Percentiles rank a stretch among this genome's conserved stretches.
These are phyloP conservation scores for Dicentrarchus labrax DNA, from an alignment of 2,113 vertebrate species.

Conservation along the genomic window DNA sequence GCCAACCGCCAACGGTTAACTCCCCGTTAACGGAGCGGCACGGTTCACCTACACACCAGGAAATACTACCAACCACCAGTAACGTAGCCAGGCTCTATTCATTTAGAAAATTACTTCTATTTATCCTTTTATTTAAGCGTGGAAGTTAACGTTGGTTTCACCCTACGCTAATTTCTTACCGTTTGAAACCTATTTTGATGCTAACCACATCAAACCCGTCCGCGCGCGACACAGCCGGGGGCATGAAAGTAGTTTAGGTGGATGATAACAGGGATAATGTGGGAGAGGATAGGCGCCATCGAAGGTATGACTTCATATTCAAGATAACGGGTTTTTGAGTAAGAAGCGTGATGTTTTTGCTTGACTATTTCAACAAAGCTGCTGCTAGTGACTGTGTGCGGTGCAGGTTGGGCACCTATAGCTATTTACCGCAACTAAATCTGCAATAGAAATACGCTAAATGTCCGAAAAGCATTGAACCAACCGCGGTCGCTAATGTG, in stretches of 20 bases:
- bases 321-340: slow-evolving; percentile 23
- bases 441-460: background rate
- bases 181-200: background rate
- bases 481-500: slow-evolving; percentile 26
- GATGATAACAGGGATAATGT: slow-evolving; percentile 60
- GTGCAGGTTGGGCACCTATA: background rate
- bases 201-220: background rate
- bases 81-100: background rate
- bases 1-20: background rate
- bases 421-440: background rate
- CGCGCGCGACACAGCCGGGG: background rate
- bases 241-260: slow-evolving; percentile 50
- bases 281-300: slow-evolving; percentile 71
- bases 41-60: slow-evolving; percentile 51
- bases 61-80: slow-evolving; percentile 3
- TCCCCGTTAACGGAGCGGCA: slow-evolving; percentile 14
- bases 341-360: background rate
- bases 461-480: slow-evolving; percentile 13
- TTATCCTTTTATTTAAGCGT: background rate
- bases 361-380: background rate
- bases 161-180: background rate
- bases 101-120: background rate
- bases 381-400: no score
- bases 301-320: slow-evolving; percentile 17
- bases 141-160: background rate